Conservation (phyloP, 1,140 invertebrate genomes). For the Lordiphosa collinella region DNA sequence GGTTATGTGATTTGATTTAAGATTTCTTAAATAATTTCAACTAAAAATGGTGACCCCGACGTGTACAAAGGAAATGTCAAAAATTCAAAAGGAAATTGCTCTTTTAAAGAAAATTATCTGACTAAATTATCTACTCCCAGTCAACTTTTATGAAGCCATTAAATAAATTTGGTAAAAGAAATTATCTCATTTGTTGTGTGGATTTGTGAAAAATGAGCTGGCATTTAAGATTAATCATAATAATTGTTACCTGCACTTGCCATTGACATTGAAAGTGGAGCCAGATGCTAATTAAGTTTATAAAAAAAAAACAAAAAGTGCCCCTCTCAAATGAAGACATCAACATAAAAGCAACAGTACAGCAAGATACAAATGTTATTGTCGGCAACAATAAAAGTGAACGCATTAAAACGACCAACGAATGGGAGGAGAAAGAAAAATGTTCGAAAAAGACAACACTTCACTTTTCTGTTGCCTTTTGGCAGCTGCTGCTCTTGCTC, state of each 20-base stretch:
- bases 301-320: slow-evolving; percentile 11
- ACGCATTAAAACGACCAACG: slow-evolving; percentile 32
- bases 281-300: slow-evolving; percentile 68
- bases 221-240: slow-evolving; percentile 9
- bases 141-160: no score
- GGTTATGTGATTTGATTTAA: no score
- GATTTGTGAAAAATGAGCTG: slow-evolving; percentile 11
- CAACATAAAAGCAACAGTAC: slow-evolving; percentile 26
- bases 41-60: no score
- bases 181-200: slow-evolving; percentile 52
- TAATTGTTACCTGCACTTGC: slow-evolving; percentile 43
- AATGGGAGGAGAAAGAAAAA: slow-evolving; percentile 19
- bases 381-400: slow-evolving; percentile 52
- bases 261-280: slow-evolving; percentile 71
- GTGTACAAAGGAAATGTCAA: no score
- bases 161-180: slow-evolving; percentile 27
- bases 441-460: slow-evolving; percentile 16
- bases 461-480: slow-evolving; percentile 19
- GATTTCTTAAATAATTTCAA: no score
- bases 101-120: no score
- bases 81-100: no score
- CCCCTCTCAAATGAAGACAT: slow-evolving; percentile 47
- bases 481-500: slow-evolving; percentile 1
- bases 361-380: slow-evolving; percentile 18
- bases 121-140: no score